These are phyloP conservation scores for Pristis pectinata DNA, from an alignment of 2,797 vertebrate genomes.

Conservation along the genomic window DNA sequence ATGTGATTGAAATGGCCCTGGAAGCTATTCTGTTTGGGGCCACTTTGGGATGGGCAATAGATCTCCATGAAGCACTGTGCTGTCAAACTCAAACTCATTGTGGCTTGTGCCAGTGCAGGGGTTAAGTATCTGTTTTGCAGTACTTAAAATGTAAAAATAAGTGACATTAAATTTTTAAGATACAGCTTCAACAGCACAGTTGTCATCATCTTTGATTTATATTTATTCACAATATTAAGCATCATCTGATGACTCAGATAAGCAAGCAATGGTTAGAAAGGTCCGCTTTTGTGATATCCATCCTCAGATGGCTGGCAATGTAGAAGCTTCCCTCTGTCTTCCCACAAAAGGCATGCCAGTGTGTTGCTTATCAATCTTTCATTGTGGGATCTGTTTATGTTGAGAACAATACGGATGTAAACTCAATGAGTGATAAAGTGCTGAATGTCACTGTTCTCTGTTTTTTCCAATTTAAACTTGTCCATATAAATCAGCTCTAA, in stretches of 20 bases:
- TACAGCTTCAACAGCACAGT: neutral
- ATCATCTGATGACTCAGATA: constrained; percentile 12
- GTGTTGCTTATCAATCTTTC: neutral
- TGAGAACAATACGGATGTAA: constrained; percentile 16
- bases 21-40: too few relatives aligned
- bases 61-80: neutral
- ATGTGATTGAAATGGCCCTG: too few relatives aligned
- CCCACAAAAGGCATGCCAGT: neutral
- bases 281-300: constrained; percentile 20
- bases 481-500: constrained; percentile 16
- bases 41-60: too few relatives aligned
- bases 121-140: neutral
- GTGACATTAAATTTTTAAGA: neutral
- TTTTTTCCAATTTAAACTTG: constrained; percentile 33
- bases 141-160: neutral
- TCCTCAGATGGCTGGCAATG: neutral
- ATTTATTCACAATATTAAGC: constrained; percentile 9
- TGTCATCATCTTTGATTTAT: neutral
- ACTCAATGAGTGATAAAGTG: constrained; percentile 6
- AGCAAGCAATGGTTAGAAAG: neutral
- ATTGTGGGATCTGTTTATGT: neutral
- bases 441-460: neutral
- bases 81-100: neutral
- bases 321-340: neutral
- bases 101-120: neutral